Evolutionary conservation across 2,797 vertebrate genomes (phyloP), one percentile per base, ranked within the genome.

Genomic region (Echiichthys vipera): DNA sequence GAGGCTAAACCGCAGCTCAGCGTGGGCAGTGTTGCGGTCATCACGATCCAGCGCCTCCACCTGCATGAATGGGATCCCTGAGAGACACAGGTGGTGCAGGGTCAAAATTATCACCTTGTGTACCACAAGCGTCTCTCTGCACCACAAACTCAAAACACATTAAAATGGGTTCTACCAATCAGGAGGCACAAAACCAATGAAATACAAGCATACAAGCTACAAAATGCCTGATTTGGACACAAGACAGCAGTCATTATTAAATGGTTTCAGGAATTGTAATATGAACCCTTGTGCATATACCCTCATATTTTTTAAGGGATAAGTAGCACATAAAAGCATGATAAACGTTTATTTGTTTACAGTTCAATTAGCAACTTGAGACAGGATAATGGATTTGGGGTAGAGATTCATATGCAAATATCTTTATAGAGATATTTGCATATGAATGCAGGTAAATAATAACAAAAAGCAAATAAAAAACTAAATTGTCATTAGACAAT

Each of bases 61-160:
- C 83, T 94, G 95, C 93, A 95, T 92, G 84, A 96, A 96, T 5
- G 95, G 89, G 53, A 93, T 88, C n/a, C 92, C 93, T 95, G 74
- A 81, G 30, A 54, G 54, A 81, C 40, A 70, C 12, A 47, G 12
- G 37, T 4, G 40, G 53, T 6, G 18, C 43, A 42, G 7, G 49
- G 50, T 54, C 43, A 77, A 20, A 63, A 20, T 72, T 25, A 18
- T 59, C 8, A 9, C 18, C 20, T 2, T 42, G 25, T 46, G 15
- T 29, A 24, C 47, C 1, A 22, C 11, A 53, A 37, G 36, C 7
- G 0, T 49, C 14, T 45, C 25, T 29, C 47, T 7, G 2, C 57
- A 22, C 15, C 27, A 47, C 32, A 40, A 34, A 58, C 20, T 51
- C 25, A 51, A 25, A 32, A 17, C 57, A 58, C 30, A 45, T 17